These are phyloP conservation scores for Blomia tropicalis DNA, from an alignment of 2,888 invertebrate species.

Conservation along the genomic window DNA sequence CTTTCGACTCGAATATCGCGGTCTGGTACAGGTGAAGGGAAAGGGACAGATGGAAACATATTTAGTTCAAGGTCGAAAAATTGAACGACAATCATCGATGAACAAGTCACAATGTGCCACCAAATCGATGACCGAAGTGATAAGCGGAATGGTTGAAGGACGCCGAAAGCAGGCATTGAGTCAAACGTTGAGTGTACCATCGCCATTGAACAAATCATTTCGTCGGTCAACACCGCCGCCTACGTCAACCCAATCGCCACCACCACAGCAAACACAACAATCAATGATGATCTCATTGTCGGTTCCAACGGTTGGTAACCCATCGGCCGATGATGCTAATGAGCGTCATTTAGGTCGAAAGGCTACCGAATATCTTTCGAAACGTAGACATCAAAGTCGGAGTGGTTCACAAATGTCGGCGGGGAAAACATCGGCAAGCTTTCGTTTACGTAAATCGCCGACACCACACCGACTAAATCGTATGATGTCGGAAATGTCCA, in stretches of 20 bases:
- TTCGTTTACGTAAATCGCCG: constrained; percentile 22
- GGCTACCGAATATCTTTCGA: background rate
- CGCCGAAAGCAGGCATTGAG: constrained; percentile 46
- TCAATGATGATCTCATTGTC: background rate
- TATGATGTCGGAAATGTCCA: constrained; percentile 29
- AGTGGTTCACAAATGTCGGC: too few relatives aligned
- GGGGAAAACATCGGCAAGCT: constrained; percentile 23
- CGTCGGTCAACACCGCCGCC: background rate
- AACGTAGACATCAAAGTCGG: background rate
- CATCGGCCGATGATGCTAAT: background rate
- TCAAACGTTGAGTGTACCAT: constrained; percentile 28
- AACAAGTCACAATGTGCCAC: constrained; percentile 48
- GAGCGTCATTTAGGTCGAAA: background rate
- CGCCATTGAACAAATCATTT: constrained; percentile 18
- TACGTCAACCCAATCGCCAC: too few relatives aligned
- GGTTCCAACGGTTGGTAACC: background rate
- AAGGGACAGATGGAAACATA: constrained; percentile 93
- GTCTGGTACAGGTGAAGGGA: constrained; percentile 74
- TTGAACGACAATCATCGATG: constrained; percentile 27
- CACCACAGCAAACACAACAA: background rate
- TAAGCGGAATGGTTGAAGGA: constrained; percentile 73
- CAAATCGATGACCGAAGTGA: constrained; percentile 65
- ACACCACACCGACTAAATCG: constrained; percentile 28
- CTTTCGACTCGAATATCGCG: constrained; percentile 58
- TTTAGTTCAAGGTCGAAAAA: constrained; percentile 51